A percentile compares a stretch with the other conserved stretches of the same genome.
Evolutionary conservation across 2,113 vertebrate genomes (phyloP).

Genomic region (Pelecanus crispus): DNA sequence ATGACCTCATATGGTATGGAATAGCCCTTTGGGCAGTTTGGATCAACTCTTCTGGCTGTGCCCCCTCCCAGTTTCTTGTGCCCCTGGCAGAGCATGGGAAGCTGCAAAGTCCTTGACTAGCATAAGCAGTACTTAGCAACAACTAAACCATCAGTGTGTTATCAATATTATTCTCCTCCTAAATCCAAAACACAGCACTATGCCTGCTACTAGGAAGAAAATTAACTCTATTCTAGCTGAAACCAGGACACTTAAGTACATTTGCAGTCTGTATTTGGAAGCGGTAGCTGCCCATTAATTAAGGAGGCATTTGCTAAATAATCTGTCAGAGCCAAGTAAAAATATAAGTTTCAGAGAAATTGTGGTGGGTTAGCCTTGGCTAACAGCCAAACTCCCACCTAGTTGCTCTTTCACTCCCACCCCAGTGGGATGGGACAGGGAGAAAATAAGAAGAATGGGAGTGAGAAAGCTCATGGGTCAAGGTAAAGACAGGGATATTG

Average conservation of each 20-base stretch:
- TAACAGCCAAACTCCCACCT: neutral
- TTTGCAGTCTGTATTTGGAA: neutral
- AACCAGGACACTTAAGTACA: neutral
- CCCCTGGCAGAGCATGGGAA: too few species aligned
- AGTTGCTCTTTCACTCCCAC: accelerated
- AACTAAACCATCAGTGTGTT: too few species aligned
- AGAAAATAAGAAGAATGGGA: neutral
- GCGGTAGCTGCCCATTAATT: neutral
- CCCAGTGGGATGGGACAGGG: neutral
- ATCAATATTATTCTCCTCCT: too few species aligned
- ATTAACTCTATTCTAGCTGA: too few species aligned
- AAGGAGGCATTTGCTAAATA: neutral
- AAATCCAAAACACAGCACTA: too few species aligned
- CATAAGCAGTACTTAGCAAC: too few species aligned
- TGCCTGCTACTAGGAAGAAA: too few species aligned
- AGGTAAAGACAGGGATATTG: neutral
- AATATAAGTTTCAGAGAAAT: neutral
- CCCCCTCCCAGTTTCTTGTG: too few species aligned
- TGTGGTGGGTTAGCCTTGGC: neutral
- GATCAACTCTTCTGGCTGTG: too few species aligned
- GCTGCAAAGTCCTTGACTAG: too few species aligned
- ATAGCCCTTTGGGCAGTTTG: too few species aligned
- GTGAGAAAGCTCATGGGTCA: neutral
- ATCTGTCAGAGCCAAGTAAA: neutral
- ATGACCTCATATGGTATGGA: too few species aligned